Conservation (phyloP, 1,140 invertebrate species). For the Plutomurus gul region DNA sequence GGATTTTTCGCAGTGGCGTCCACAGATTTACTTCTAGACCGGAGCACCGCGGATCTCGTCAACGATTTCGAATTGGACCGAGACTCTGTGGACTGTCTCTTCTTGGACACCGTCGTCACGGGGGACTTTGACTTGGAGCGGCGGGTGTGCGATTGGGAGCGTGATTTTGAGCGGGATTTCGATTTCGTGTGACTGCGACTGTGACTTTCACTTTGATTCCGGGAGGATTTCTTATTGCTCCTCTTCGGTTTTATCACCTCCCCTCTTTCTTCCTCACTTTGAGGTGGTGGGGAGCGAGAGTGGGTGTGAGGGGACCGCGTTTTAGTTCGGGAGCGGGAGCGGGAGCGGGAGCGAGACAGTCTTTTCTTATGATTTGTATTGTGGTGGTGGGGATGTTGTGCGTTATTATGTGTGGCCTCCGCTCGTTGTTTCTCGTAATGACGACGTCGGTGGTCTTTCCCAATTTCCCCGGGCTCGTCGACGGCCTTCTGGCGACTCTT, state of each 20-base stretch:
- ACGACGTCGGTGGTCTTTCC: not conserved
- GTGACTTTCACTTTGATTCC: not conserved
- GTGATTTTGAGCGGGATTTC: conserved; percentile 35
- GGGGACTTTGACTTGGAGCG: conserved; percentile 20
- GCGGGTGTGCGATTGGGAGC: not conserved
- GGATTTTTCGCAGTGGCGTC: not conserved
- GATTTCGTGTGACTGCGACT: conserved; percentile 37
- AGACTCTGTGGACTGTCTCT: not conserved
- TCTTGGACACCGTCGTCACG: not conserved
- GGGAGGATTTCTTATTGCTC: not conserved
- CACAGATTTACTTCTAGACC: conserved; percentile 4
- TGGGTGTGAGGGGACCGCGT: not conserved
- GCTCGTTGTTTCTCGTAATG: not conserved
- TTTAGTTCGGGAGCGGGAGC: not conserved
- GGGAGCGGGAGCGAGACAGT: not conserved
- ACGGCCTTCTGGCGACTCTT: not conserved
- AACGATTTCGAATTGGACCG: not conserved
- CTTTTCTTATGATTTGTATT: not conserved
- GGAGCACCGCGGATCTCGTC: conserved; percentile 5
- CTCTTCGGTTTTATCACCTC: not conserved
- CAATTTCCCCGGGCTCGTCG: not conserved
- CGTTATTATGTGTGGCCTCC: not conserved
- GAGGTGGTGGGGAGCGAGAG: not conserved
- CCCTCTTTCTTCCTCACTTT: not conserved
- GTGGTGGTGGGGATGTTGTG: not conserved